Conservation (phyloP, 2,113 vertebrate genomes). For the Poeciliopsis prolifica region DNA sequence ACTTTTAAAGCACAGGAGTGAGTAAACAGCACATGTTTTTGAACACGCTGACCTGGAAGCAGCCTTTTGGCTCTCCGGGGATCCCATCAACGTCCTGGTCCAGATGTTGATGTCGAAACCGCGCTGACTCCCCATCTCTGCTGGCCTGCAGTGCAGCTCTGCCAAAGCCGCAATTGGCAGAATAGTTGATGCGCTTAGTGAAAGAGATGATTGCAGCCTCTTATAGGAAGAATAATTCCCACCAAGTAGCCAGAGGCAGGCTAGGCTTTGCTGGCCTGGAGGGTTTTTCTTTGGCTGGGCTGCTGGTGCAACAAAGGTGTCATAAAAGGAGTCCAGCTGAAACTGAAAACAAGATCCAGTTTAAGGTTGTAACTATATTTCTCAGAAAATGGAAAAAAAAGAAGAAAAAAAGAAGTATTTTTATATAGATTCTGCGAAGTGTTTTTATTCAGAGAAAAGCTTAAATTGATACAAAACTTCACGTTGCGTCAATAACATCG, state of each 20-base stretch:
- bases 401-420: neutral
- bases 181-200: neutral
- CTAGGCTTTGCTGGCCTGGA: neutral
- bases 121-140: neutral
- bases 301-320: neutral
- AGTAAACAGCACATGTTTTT: neutral
- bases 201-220: neutral
- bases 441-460: neutral
- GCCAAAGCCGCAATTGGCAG: neutral
- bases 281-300: neutral
- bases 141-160: neutral
- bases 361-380: neutral
- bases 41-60: neutral
- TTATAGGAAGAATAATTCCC: neutral
- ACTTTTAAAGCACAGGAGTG: neutral
- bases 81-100: neutral
- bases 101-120: conserved; percentile 2
- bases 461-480: neutral
- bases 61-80: neutral
- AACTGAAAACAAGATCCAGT: neutral
- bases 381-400: neutral
- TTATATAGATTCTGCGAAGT: neutral
- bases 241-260: neutral
- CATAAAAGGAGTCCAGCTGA: neutral
- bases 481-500: neutral